Evolutionary conservation across 2,888 invertebrate species (phyloP), one percentile per base, ranked within the genome.

Genomic region (Rotaria macrura): DNA sequence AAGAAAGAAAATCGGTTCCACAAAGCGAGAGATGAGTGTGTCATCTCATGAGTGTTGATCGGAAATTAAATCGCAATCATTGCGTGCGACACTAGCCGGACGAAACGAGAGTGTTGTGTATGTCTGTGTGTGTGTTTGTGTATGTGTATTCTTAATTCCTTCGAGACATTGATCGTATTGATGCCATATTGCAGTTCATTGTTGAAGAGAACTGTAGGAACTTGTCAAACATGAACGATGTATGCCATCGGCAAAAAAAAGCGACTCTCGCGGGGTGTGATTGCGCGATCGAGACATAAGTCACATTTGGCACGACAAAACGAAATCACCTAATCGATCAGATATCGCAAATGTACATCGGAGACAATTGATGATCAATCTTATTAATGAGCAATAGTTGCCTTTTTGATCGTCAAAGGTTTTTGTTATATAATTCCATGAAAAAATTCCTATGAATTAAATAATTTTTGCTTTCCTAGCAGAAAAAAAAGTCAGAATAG

Each of bases 1-100:
- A 1, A 34, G 65, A 38, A 14, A 34, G 34, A 65, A 34, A 34
- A 29, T 6, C 12, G 12, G 47, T 47, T 9, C 7, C 12, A 47
- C 7, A 9, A 47, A 12, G 6, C 14, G 34, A 34, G 38, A 17
- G 34, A 65, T 65, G 65, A 65, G 20, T 65, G 65, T 65, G 65
- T 65, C 65, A 65, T 65, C 65, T 65, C 65, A 65, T 65, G 65
- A 65, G 65, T 65, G 65, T 20, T 65, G 65, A 65, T 65, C 65
- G 65, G 65, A 65, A 65, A 65, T 65, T 65, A 65, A 65, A 65
- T 65, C 65, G 65, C 65, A 65, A 65, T 65, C 65, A 65, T 65
- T 65, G 65, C 65, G 65, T 65, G 65, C 65, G 65, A 65, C 65
- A 65, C 34, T 65, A 14, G 65, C 65, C 65, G 65, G 65, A 65